Conservation (phyloP, 1,140 invertebrate species). For the Anastatus disparis region DNA sequence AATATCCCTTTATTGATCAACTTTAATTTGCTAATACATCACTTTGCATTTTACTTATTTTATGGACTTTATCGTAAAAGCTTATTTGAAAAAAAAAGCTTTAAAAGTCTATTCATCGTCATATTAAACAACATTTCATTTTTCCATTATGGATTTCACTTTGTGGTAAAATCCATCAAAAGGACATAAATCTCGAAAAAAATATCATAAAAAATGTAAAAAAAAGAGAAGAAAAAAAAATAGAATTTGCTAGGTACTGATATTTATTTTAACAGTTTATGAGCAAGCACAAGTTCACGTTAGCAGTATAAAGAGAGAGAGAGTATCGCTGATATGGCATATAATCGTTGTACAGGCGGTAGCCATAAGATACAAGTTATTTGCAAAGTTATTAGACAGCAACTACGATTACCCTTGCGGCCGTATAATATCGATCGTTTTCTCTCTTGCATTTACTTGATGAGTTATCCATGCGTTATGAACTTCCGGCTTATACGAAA, state of each 20-base stretch:
- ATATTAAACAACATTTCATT: too few relatives aligned
- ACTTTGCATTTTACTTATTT: too few relatives aligned
- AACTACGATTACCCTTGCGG: conserved; percentile 48
- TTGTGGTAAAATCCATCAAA: neutral
- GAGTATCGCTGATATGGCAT: neutral
- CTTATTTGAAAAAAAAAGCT: too few relatives aligned
- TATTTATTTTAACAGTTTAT: neutral
- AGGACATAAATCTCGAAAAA: neutral
- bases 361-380: conserved; percentile 54
- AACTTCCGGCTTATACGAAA: conserved; percentile 36
- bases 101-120: too few relatives aligned
- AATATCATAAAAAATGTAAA: neutral
- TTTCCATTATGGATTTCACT: too few relatives aligned
- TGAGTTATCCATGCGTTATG: conserved; percentile 57
- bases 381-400: conserved; percentile 57
- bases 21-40: too few relatives aligned
- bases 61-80: too few relatives aligned
- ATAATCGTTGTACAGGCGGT: conserved; percentile 40
- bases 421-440: too few relatives aligned
- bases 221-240: too few relatives aligned
- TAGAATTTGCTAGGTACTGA: too few relatives aligned
- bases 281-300: too few relatives aligned
- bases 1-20: too few relatives aligned
- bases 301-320: neutral
- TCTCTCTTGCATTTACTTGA: conserved; percentile 56